A percentile compares a stretch with the other conserved stretches of the same genome.
These are phyloP conservation scores for Trachelus iudaicus DNA, from an alignment of 2,888 invertebrate species.

Conservation along the genomic window DNA sequence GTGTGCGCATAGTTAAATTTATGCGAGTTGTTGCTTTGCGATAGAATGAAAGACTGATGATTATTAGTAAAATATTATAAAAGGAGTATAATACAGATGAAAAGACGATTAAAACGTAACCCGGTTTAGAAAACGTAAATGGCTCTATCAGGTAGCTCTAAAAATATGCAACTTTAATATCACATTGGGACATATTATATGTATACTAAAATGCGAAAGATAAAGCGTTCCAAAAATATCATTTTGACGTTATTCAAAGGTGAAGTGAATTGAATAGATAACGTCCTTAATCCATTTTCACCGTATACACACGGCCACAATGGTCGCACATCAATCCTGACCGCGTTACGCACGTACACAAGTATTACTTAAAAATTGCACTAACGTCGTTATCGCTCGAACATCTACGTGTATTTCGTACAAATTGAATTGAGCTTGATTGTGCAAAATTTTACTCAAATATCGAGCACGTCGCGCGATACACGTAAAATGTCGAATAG, in stretches of 20 bases:
- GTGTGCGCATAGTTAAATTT: neutral
- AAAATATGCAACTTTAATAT: conserved; percentile 23
- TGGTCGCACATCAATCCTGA: neutral
- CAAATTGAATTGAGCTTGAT: neutral
- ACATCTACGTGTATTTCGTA: neutral
- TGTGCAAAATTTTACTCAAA: neutral
- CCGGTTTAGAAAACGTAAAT: neutral
- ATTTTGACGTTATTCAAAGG: conserved; percentile 17
- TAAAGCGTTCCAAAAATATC: conserved; percentile 24
- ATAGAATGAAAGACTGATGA: neutral
- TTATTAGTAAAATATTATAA: neutral
- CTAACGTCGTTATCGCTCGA: neutral
- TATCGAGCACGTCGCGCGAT: neutral
- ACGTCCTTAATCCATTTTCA: conserved; percentile 3
- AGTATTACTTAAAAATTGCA: neutral
- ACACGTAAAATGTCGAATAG: neutral
- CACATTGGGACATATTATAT: conserved; percentile 19
- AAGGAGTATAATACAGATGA: neutral
- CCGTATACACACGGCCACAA: neutral
- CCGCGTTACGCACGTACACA: neutral
- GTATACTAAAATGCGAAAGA: conserved; percentile 18
- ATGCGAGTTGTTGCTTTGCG: neutral
- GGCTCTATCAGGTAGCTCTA: conserved; percentile 10
- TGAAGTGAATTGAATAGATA: conserved; percentile 15
- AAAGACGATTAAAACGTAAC: neutral